Evolutionary conservation across 2,888 invertebrate genomes (phyloP), one percentile per base, ranked within the genome.

Genomic region (Lepidochrysops patricia): DNA sequence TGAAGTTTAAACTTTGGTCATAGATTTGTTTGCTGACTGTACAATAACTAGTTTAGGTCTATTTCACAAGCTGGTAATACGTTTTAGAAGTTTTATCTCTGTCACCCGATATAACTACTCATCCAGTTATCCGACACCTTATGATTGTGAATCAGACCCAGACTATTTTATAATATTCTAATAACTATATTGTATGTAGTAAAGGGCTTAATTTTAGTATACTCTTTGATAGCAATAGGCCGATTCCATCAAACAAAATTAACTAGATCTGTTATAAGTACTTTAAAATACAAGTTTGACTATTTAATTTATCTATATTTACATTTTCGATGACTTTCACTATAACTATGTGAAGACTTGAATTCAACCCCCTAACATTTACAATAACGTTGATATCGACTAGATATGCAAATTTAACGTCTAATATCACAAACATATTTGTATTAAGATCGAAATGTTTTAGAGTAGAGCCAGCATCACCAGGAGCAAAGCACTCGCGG

Each of bases 391-490:
- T 54, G 37, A 57, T 61, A 64, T 58, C 60, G 59, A 64, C 69
- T 76, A 72, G 72, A 76, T 43, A 73, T 75, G 72, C 73, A 68
- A 69, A 71, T 76, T 79, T 83, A 80, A 77, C 70, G 63, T 73
- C 85, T 85, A 85, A 80, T 86, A 86, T 86, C 86, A 85, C 86
- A 86, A 84, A 82, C 72, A 74, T 73, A 68, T 79, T 80, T 76
- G 75, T 74, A 70, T 73, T 66, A 66, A 35, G 57, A 60, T 58
- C 60, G 60, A 57, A 52, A 57, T 12, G 12, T 61, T 65, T 68
- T 68, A 72, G 62, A 70, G 58, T 59, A 84, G 69, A 64, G 75
- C 68, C 61, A 69, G 61, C 58, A 76, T 64, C 59, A 71, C 70
- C 67, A 78, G 23, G 63, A 78, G 61, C 61, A 80, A 62, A 52